Evolutionary conservation across 2,113 vertebrate species (phyloP).

Genomic region (Coturnix japonica): DNA sequence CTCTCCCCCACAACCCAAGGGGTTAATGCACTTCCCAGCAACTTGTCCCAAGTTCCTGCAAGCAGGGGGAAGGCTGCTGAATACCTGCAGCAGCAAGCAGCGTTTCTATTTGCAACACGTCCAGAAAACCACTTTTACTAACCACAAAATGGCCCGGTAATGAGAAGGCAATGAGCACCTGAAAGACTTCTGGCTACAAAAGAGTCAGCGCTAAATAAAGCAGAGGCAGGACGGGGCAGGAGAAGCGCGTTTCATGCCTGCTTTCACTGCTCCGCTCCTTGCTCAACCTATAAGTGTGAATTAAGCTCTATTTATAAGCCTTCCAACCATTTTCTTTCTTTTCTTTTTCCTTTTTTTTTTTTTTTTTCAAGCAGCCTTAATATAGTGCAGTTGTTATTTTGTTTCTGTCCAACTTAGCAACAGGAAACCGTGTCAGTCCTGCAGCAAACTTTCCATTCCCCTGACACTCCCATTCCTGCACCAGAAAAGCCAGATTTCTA

Average conservation of each 20-base stretch:
- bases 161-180: slow-evolving; percentile 19
- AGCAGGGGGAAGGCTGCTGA: rapidly evolving
- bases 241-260: rapidly evolving
- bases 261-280: background rate
- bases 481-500: slow-evolving; percentile 54
- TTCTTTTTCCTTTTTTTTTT: background rate
- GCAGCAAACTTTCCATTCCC: slow-evolving; percentile 58
- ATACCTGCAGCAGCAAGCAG: background rate
- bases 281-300: slow-evolving; percentile 23
- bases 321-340: slow-evolving; percentile 9
- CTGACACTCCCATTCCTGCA: slow-evolving; percentile 55
- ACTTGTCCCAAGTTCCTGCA: background rate
- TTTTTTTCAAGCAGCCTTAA: slow-evolving; percentile 27
- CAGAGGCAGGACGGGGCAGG: background rate
- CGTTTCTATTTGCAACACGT: background rate
- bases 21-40: background rate
- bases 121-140: background rate
- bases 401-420: slow-evolving; percentile 71
- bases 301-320: slow-evolving; percentile 63
- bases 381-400: slow-evolving; percentile 66
- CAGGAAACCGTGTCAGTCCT: slow-evolving; percentile 51
- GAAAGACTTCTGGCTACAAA: slow-evolving; percentile 23
- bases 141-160: slow-evolving; percentile 32
- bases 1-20: background rate
- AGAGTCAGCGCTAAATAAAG: slow-evolving; percentile 46